Base-by-base conservation (phyloP, 2,888 invertebrate genomes). In the Lapara coniferarum region DNA sequence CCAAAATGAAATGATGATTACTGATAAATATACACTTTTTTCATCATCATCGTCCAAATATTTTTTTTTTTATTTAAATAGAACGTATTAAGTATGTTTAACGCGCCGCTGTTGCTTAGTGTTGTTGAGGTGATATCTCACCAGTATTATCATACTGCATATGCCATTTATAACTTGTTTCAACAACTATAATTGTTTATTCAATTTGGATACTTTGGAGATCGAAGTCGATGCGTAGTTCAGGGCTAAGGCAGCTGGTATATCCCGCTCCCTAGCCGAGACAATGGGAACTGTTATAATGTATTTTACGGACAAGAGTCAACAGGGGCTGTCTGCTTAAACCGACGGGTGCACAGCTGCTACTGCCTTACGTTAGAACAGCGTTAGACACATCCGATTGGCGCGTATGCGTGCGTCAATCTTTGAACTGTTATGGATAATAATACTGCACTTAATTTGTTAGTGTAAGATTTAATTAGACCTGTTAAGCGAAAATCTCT, bases 251-350 rank as follows among this genome's bases (percentile, higher is more conserved):
- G 81, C 84, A 85, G 84, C 84, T 84, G 85, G 80, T 82, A 74
- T 74, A 75, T 6, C 58, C 16, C 55, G 16, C n/a, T n/a, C 19
- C 56, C 69, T 8, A 6, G 8, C 8, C 72, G 73, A 76, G 76
- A 85, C 85, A 84, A 85, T 81, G 76, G 77, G 72, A 75, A 79
- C 81, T 80, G 75, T 78, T 78, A 79, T 84, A 78, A 83, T 81
- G 80, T 81, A 78, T 81, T 81, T 82, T 83, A 85, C 78, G 77
- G 82, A 75, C 75, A 79, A 73, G 82, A 84, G 82, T 75, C 75
- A 79, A 73, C 81, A 84, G 84, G 85, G 85, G 83, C 78, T 81
- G 83, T 84, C 84, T 82, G 80, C 81, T 79, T 74, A 75, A 72
- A 74, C 74, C 71, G 75, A 69, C 73, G 71, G 75, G 71, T 70